phyloP scores from a whole-genome alignment of 64 coral and sea anemone genomes.

The Porites lutea region DNA sequence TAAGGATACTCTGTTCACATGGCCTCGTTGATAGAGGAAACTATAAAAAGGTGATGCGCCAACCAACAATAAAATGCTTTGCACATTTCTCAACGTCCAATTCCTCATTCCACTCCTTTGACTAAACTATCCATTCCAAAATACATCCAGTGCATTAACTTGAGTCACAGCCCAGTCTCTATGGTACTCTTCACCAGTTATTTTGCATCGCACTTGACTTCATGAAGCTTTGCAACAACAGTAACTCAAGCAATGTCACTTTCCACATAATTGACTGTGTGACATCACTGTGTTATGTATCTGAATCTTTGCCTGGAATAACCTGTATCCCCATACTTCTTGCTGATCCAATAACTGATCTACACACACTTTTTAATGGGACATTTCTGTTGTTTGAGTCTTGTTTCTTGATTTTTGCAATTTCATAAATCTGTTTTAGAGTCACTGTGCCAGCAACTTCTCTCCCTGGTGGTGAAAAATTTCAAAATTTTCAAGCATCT shows the following conservation, averaged over 20 bases:
- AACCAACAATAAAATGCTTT: no score
- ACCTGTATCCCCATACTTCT: constrained; percentile 92
- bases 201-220: no score
- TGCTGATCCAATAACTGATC: constrained; percentile 87
- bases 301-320: constrained; percentile 57
- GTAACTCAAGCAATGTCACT: no score
- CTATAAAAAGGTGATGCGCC: no score
- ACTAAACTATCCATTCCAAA: not conserved
- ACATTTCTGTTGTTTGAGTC: constrained; percentile 94
- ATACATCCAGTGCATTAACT: not conserved
- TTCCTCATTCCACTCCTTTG: no score
- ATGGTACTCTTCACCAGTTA: no score
- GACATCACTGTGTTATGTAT: not conserved
- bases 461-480: constrained; percentile 41
- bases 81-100: no score
- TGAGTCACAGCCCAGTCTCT: not conserved
- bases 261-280: no score
- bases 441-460: constrained; percentile 94
- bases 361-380: constrained; percentile 89
- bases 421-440: constrained; percentile 96
- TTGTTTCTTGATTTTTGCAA: constrained; percentile 87
- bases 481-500: not conserved
- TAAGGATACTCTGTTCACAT: no score
- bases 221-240: no score
- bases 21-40: no score